A percentile compares a stretch with the other conserved stretches of the same genome.
phyloP scores from a whole-genome alignment of 2,113 vertebrate species.

The Albula glossodonta region DNA sequence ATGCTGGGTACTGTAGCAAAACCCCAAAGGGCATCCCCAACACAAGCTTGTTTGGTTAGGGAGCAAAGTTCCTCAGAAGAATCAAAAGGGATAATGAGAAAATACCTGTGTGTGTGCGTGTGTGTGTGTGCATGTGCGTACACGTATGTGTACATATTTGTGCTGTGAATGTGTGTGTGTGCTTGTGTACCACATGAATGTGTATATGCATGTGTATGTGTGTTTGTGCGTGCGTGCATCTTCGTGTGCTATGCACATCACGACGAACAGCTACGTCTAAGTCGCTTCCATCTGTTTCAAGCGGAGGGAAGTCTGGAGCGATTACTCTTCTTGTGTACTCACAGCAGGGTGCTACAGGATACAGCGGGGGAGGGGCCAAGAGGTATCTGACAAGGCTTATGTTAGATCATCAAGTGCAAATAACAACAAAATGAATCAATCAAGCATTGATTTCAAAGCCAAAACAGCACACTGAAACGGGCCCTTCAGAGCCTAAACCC shows the following conservation, averaged over 20 bases:
- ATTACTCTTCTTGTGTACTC: background rate
- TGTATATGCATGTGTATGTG: too few relatives aligned
- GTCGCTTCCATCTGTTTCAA: background rate
- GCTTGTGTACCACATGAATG: too few relatives aligned
- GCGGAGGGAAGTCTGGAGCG: background rate
- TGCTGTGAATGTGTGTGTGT: background rate
- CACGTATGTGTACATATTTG: background rate
- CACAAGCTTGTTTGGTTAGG: too few relatives aligned
- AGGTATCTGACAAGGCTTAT: background rate
- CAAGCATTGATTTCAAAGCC: background rate
- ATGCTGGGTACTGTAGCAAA: too few relatives aligned
- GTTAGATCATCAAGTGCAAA: background rate
- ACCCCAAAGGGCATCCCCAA: too few relatives aligned
- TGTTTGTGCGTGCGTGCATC: too few relatives aligned
- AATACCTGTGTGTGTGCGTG: background rate
- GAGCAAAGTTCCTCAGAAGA: background rate
- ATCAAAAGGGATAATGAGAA: background rate
- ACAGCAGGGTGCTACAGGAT: background rate
- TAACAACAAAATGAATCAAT: background rate
- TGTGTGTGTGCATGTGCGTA: background rate
- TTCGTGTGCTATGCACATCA: background rate
- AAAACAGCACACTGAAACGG: background rate
- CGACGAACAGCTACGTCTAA: background rate
- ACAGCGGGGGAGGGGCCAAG: background rate
- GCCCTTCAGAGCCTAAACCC: background rate